Conservation (phyloP, 2,888 invertebrate species). For the Phania funesta region DNA sequence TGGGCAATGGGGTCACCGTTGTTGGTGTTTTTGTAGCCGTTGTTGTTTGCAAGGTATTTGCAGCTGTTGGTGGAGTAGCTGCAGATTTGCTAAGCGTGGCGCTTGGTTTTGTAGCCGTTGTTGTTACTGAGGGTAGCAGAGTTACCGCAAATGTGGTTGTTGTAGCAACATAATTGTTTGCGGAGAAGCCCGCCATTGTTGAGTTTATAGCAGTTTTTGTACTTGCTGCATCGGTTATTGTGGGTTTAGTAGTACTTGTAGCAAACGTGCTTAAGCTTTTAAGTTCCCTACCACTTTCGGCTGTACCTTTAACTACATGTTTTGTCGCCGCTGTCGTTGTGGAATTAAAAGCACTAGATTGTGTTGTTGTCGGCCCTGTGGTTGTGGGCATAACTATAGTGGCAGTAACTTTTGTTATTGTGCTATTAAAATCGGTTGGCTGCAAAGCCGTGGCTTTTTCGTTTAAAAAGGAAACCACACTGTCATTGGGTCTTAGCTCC, state of each 20-base stretch:
- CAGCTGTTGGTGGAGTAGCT: conserved; percentile 17
- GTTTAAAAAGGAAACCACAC: conserved; percentile 71
- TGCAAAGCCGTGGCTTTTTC: conserved; percentile 59
- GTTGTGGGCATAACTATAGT: conserved; percentile 57
- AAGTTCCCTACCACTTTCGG: conserved; percentile 76
- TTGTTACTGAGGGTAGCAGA: conserved; percentile 53
- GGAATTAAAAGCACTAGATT: conserved; percentile 56
- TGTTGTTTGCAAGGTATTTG: neutral
- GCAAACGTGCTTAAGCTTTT: conserved; percentile 74
- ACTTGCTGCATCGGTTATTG: conserved; percentile 51
- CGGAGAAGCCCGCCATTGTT: conserved; percentile 15
- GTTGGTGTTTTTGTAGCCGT: conserved; percentile 16
- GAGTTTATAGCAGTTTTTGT: conserved; percentile 22
- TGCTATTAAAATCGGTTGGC: conserved; percentile 46
- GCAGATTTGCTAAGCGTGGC: neutral
- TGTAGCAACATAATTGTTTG: conserved; percentile 16
- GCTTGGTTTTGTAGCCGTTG: conserved; percentile 56
- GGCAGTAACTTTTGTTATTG: conserved; percentile 68
- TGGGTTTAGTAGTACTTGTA: conserved; percentile 51
- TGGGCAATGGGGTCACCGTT: conserved; percentile 7
- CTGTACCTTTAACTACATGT: conserved; percentile 74
- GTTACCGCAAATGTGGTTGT: conserved; percentile 48
- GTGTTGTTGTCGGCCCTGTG: conserved; percentile 38
- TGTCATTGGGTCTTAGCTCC: conserved; percentile 71
- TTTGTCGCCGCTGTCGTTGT: conserved; percentile 65